These are phyloP conservation scores for Elephas maximus DNA, from an alignment of 2,113 vertebrate genomes.

Conservation along the genomic window DNA sequence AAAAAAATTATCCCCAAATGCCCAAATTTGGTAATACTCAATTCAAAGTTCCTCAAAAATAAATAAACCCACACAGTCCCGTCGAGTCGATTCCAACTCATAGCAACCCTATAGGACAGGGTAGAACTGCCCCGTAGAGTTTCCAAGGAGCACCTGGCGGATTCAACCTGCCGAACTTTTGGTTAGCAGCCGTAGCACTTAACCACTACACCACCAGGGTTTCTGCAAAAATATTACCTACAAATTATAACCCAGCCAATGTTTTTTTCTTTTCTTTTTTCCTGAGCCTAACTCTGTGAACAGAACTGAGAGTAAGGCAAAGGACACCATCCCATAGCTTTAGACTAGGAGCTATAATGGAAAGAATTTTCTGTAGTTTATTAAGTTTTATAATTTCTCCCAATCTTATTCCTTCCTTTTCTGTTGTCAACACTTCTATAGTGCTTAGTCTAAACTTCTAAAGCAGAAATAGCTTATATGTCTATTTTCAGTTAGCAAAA, in stretches of 20 bases:
- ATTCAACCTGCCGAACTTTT: too few species aligned
- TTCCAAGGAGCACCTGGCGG: too few species aligned
- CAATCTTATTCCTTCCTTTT: conserved; percentile 5
- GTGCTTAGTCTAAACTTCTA: conserved; percentile 4
- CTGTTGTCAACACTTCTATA: conserved; percentile 4
- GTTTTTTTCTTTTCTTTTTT: neutral
- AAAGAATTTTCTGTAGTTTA: conserved; percentile 54
- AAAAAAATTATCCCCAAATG: conserved; percentile 14
- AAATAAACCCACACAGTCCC: neutral
- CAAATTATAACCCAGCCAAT: neutral
- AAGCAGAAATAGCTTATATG: neutral
- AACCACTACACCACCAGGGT: too few species aligned
- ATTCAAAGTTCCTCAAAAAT: conserved; percentile 43
- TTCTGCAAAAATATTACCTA: neutral
- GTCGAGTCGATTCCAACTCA: too few species aligned
- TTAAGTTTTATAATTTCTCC: conserved; percentile 28
- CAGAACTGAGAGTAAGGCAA: conserved; percentile 42
- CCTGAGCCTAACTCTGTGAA: neutral
- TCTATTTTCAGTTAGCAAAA: neutral
- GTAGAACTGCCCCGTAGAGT: too few species aligned
- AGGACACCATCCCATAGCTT: neutral
- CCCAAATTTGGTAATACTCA: neutral
- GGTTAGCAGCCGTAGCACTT: too few species aligned
- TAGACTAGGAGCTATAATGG: neutral
- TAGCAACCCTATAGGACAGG: too few species aligned